Evolutionary conservation across 2,797 vertebrate species (phyloP).

Genomic region (Adelosebastes latens): DNA sequence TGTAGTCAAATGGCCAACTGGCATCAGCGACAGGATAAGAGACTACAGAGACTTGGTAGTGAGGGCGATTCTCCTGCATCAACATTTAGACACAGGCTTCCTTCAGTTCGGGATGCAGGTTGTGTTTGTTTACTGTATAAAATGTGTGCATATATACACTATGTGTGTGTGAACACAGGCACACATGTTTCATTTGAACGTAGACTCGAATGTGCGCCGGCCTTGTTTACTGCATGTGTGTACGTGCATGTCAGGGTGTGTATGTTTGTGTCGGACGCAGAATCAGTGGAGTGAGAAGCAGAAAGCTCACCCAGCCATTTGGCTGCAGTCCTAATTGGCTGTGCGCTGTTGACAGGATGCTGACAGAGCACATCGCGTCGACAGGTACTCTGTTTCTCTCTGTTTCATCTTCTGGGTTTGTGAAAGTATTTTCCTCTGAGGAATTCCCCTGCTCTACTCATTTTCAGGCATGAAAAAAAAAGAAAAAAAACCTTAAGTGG

Average conservation of each 20-base stretch:
- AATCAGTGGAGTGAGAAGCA: slow-evolving; percentile 60
- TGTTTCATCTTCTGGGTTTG: slow-evolving; percentile 54
- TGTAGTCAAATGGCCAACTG: slow-evolving; percentile 79
- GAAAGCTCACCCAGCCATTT: slow-evolving; percentile 67
- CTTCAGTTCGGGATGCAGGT: not conserved
- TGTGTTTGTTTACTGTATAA: slow-evolving; percentile 8
- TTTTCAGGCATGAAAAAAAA: slow-evolving; percentile 38
- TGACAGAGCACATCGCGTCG: slow-evolving; percentile 69
- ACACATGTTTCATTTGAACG: not conserved
- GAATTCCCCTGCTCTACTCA: slow-evolving; percentile 52
- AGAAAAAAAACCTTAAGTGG: slow-evolving; percentile 12
- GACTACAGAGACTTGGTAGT: slow-evolving; percentile 15
- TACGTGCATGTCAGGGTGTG: slow-evolving; percentile 2
- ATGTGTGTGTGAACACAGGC: not conserved
- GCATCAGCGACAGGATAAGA: slow-evolving; percentile 42
- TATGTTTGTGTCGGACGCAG: slow-evolving; percentile 29
- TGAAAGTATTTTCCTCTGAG: slow-evolving; percentile 61
- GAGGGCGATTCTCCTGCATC: slow-evolving; percentile 4
- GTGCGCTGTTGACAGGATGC: slow-evolving; percentile 71
- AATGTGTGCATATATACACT: not conserved
- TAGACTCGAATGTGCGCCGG: not conserved
- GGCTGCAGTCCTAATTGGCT: slow-evolving; percentile 79
- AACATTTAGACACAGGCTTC: not conserved
- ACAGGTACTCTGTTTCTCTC: slow-evolving; percentile 64
- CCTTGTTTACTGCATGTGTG: slow-evolving; percentile 6